Evolutionary conservation across 2,113 vertebrate genomes (phyloP).

Genomic region (Poeciliopsis retropinna): DNA sequence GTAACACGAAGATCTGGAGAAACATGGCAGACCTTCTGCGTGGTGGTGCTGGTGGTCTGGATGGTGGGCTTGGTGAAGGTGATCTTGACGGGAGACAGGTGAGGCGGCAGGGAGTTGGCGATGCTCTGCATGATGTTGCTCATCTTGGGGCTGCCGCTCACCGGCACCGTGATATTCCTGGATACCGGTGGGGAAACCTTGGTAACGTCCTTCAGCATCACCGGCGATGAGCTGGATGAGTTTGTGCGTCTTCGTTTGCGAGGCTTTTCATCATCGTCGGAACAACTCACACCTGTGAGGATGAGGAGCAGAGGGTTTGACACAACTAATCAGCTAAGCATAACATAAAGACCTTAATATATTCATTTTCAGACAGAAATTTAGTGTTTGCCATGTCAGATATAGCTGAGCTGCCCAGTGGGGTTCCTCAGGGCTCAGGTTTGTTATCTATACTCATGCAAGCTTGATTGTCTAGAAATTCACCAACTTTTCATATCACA

Average conservation of each 20-base stretch:
- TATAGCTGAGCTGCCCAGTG: background rate
- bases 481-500: no score
- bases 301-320: background rate
- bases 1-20: rapidly evolving
- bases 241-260: constrained; percentile 96
- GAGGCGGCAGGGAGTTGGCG: constrained; percentile 95
- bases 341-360: background rate
- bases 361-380: background rate
- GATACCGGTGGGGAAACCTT: constrained; percentile 88
- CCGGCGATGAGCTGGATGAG: constrained; percentile 94
- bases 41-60: constrained; percentile 93
- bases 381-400: background rate
- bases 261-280: constrained; percentile 97
- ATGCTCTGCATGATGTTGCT: constrained; percentile 99
- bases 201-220: constrained; percentile 94
- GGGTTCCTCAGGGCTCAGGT: no score
- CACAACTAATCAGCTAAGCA: background rate
- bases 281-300: constrained; percentile 91
- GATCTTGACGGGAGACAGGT: constrained; percentile 99
- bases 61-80: constrained; percentile 98
- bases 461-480: no score
- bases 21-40: constrained; percentile 86
- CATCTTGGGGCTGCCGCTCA: constrained; percentile 96
- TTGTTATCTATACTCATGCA: no score
- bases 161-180: constrained; percentile 91